These are phyloP conservation scores for Chionoecetes opilio DNA, from an alignment of 1,140 invertebrate species.

Conservation along the genomic window DNA sequence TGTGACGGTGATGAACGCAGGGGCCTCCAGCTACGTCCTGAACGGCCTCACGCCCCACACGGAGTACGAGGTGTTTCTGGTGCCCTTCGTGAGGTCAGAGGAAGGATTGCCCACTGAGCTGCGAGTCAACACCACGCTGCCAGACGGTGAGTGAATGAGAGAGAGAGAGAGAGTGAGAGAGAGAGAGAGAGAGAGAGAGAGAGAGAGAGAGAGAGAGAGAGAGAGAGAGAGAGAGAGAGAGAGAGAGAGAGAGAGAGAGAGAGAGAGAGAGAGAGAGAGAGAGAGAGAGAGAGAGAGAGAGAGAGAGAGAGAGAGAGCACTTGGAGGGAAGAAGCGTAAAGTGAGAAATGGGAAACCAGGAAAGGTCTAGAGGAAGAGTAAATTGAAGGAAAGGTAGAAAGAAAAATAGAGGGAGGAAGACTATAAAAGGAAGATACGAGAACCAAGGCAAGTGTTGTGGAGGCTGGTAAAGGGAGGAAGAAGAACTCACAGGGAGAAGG, in stretches of 20 bases:
- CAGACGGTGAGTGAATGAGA: conserved; percentile 72
- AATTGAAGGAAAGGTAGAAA: not conserved
- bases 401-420: not conserved
- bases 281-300: conserved; percentile 31
- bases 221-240: conserved; percentile 24
- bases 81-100: conserved; percentile 84
- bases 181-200: conserved; percentile 9
- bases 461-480: not conserved
- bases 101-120: conserved; percentile 83
- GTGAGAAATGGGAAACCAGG: not conserved
- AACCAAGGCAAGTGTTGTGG: not conserved
- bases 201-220: not conserved
- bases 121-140: conserved; percentile 74
- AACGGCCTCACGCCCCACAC: conserved; percentile 84
- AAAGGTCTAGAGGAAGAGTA: not conserved
- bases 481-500: not conserved
- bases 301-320: conserved; percentile 50
- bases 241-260: not conserved
- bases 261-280: conserved; percentile 27
- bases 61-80: conserved; percentile 85
- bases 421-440: not conserved
- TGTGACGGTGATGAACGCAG: conserved; percentile 84
- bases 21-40: conserved; percentile 84
- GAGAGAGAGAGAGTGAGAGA: not conserved
- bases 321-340: not conserved